phyloP scores from a whole-genome alignment of 2,797 vertebrate genomes.

The Pantherophis vulpinus region DNA sequence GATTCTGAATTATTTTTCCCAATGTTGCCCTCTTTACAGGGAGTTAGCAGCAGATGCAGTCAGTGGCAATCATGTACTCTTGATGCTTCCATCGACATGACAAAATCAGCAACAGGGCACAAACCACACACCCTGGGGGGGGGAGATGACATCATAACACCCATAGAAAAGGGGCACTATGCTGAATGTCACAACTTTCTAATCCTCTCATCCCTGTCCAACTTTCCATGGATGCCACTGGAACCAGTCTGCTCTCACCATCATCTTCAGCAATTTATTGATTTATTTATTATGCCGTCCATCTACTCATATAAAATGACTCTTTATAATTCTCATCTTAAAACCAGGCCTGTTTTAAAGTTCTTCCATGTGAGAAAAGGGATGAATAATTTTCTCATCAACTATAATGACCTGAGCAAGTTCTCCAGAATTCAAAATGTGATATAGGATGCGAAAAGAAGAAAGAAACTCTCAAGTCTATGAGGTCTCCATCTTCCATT shows the following conservation, averaged over 20 bases:
- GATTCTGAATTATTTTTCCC: too few relatives aligned
- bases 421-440: background rate
- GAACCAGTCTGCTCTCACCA: background rate
- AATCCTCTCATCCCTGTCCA: background rate
- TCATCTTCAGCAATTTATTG: background rate
- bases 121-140: background rate
- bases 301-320: background rate
- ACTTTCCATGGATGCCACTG: background rate
- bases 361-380: background rate
- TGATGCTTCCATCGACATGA: background rate
- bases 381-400: background rate
- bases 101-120: background rate
- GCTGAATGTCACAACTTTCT: background rate
- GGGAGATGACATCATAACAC: background rate
- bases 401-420: background rate
- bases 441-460: background rate
- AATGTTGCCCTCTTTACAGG: background rate
- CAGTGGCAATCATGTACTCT: background rate
- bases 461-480: background rate
- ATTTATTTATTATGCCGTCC: background rate
- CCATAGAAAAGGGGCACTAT: background rate
- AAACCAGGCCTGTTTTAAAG: background rate
- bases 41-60: background rate
- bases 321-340: background rate
- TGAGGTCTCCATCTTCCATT: background rate